Base-by-base conservation (phyloP, 2,888 invertebrate species). In the Empis stercorea region DNA sequence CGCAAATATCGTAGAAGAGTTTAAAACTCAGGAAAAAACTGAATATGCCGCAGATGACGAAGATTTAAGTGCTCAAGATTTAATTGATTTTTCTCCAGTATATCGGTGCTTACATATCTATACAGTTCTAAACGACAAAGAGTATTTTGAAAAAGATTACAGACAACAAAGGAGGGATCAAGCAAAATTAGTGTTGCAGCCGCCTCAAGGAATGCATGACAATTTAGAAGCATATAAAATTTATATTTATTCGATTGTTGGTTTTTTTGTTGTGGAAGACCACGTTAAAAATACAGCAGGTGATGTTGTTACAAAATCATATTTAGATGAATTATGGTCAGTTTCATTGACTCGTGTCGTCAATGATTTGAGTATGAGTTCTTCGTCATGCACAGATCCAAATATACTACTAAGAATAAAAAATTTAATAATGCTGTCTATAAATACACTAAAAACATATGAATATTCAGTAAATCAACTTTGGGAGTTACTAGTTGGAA, bases 201-300 rank as follows among this genome's bases (percentile, higher is more conserved):
- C 95, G 0, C 84, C 88, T 7, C 79, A 86, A 2, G 88, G 88
- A 61, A 89, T 96, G 79, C 91, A 93, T 63, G 94, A 94, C 68
- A 87, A 87, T 37, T 80, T 93, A 54, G 84, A 84, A 55, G 86
- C 84, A 43, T 94, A 93, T 62, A 81, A 85, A 61, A 78, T 78
- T 52, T 96, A 95, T 62, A 80, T 96, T 48, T 85, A 92, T 65
- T 89, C 91, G 27, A 87, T 96, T 40, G 79, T 95, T 10, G 96
- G 97, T 10, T 99, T 99, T 73, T 99, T 99, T 68, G 94, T 99
- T 46, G 84, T 99, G 1, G 99, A 99, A 70, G 97, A 99, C 72
- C 94, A 96, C 68, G 84, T 99, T 30, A 74, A 96, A 47, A 91
- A 92, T 63, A 95, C 94, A 0, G 86, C 87, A 3, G 73, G 75